A percentile compares a stretch with the other conserved stretches of the same genome.
Conservation (phyloP, 1,140 invertebrate species). For the Diorhabda carinulata region DNA sequence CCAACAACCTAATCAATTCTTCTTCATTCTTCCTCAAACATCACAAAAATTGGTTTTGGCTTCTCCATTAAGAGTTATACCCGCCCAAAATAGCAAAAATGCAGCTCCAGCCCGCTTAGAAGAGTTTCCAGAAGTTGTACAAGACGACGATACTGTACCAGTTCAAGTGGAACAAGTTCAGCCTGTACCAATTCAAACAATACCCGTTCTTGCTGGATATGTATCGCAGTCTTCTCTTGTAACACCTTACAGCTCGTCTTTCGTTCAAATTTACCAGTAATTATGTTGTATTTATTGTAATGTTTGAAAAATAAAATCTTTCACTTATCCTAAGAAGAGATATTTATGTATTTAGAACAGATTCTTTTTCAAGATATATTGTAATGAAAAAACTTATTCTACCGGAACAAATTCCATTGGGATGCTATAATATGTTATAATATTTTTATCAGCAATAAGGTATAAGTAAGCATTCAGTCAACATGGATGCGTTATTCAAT, state of each 20-base stretch:
- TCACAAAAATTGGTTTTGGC: constrained; percentile 21
- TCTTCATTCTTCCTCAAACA: constrained; percentile 27
- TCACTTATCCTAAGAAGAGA: too few species aligned
- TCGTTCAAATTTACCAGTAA: constrained; percentile 36
- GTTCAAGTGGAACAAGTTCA: constrained; percentile 23
- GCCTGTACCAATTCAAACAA: constrained; percentile 13
- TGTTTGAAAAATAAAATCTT: too few species aligned
- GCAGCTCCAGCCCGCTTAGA: constrained; percentile 23
- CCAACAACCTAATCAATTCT: constrained; percentile 20
- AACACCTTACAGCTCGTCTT: constrained; percentile 33
- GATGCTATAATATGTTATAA: too few species aligned
- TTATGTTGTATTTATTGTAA: not conserved
- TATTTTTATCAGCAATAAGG: too few species aligned
- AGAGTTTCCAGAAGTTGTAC: not conserved
- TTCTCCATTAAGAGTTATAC: constrained; percentile 3
- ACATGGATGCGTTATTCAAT: too few species aligned
- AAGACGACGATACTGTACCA: not conserved
- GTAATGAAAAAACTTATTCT: too few species aligned
- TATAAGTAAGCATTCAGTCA: too few species aligned
- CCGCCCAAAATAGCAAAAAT: not conserved
- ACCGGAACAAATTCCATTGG: too few species aligned
- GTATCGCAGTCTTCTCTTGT: constrained; percentile 25
- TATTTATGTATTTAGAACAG: too few species aligned
- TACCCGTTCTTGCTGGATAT: constrained; percentile 20
- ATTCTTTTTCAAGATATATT: too few species aligned